These are phyloP conservation scores for Sebastes trivittatus DNA, from an alignment of 2,797 vertebrate species.

Conservation along the genomic window DNA sequence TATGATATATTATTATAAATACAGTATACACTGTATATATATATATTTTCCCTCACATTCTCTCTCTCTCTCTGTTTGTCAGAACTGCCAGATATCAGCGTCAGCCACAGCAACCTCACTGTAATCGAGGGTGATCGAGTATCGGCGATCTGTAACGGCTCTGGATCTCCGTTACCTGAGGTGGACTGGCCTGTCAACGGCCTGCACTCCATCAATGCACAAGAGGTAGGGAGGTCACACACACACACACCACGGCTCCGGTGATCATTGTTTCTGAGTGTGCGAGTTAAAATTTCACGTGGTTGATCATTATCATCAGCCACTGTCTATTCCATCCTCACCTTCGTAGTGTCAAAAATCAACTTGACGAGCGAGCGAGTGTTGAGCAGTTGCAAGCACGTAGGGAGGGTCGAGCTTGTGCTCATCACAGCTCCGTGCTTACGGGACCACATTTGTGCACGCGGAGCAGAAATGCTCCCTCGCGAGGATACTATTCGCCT, in stretches of 20 bases:
- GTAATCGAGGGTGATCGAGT: constrained; percentile 91
- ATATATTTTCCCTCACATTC: not conserved
- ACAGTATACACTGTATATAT: no score
- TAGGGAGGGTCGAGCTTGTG: no score
- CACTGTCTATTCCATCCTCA: no score
- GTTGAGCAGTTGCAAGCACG: no score
- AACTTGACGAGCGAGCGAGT: no score
- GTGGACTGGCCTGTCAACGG: constrained; percentile 93
- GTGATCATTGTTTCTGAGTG: no score
- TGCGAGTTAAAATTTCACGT: no score
- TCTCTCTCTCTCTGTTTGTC: not conserved
- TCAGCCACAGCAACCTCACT: constrained; percentile 92
- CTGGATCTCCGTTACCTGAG: constrained; percentile 90
- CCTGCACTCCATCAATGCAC: constrained; percentile 88
- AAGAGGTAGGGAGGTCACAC: constrained; percentile 81
- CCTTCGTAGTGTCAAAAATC: no score
- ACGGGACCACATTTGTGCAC: no score
- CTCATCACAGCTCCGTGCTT: no score
- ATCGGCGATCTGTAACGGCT: constrained; percentile 91
- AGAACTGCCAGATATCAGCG: constrained; percentile 94
- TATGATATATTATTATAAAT: not conserved
- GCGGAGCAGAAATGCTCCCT: no score
- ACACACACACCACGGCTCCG: not conserved
- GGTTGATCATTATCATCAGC: no score
- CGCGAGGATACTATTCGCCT: not conserved